A percentile compares a stretch with the other conserved stretches of the same genome.
Evolutionary conservation across 2,113 vertebrate genomes (phyloP).

Genomic region (Pseudorhombus dupliciocellatus): DNA sequence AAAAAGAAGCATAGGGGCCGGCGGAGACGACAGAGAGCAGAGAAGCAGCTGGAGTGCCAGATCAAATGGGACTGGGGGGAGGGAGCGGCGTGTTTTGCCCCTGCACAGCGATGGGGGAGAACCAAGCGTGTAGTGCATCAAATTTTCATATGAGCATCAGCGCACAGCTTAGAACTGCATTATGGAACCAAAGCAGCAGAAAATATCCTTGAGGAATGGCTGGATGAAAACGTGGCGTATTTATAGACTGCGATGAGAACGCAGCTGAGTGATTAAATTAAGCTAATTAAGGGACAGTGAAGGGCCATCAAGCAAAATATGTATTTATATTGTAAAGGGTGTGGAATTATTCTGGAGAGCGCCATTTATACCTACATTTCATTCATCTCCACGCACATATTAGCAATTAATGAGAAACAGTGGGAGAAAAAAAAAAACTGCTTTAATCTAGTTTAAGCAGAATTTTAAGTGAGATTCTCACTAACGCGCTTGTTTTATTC

Average conservation of each 20-base stretch:
- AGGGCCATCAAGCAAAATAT: slow-evolving; percentile 55
- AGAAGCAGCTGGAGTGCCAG: slow-evolving; percentile 67
- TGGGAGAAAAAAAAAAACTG: background rate
- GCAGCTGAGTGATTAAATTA: slow-evolving; percentile 71
- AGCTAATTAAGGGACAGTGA: slow-evolving; percentile 69
- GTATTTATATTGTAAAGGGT: slow-evolving; percentile 38
- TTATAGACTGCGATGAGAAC: slow-evolving; percentile 66
- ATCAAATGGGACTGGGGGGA: slow-evolving; percentile 58
- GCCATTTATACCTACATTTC: slow-evolving; percentile 11
- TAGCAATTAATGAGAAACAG: background rate
- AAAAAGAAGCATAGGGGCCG: slow-evolving; percentile 14
- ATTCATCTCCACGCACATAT: background rate
- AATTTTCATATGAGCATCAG: slow-evolving; percentile 79
- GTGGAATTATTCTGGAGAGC: slow-evolving; percentile 18
- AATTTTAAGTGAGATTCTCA: background rate
- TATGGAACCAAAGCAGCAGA: slow-evolving; percentile 78
- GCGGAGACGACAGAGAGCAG: slow-evolving; percentile 45
- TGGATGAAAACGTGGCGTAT: slow-evolving; percentile 69
- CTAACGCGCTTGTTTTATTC: slow-evolving; percentile 1
- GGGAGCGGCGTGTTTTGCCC: slow-evolving; percentile 66
- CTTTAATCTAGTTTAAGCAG: background rate
- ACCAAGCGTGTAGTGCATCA: slow-evolving; percentile 74
- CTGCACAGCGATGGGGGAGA: slow-evolving; percentile 60
- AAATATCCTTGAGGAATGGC: slow-evolving; percentile 78
- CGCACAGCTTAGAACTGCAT: slow-evolving; percentile 74